These are phyloP conservation scores for Syritta pipiens DNA, from an alignment of 2,888 invertebrate species.

Conservation along the genomic window DNA sequence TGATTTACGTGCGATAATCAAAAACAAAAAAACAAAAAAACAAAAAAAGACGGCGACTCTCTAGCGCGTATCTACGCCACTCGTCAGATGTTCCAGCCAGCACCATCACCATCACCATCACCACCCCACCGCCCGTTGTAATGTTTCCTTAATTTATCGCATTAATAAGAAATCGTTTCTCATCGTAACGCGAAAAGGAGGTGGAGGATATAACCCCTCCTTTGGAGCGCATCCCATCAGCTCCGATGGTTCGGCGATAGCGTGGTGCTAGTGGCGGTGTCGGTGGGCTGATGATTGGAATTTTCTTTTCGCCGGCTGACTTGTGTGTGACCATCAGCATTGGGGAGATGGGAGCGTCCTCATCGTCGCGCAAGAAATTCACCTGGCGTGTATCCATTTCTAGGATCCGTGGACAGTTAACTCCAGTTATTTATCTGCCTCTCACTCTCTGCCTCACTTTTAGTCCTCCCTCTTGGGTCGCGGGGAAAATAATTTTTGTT, in stretches of 20 bases:
- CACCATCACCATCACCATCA: conserved; percentile 13
- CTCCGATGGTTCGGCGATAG: conserved; percentile 52
- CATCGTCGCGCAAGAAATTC: conserved; percentile 36
- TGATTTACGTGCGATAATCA: conserved; percentile 70
- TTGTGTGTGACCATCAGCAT: conserved; percentile 35
- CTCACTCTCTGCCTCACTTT: conserved; percentile 30
- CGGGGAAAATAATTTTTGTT: conserved; percentile 65
- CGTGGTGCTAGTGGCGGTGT: conserved; percentile 16
- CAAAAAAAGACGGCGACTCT: not conserved
- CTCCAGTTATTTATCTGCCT: conserved; percentile 57
- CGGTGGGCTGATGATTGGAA: conserved; percentile 66
- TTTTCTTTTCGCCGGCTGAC: conserved; percentile 54
- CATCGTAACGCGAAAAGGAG: conserved; percentile 66
- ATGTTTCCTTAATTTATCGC: conserved; percentile 71
- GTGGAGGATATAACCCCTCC: conserved; percentile 59
- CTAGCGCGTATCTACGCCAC: conserved; percentile 65
- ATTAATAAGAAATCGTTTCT: conserved; percentile 71
- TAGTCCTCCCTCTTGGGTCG: no score
- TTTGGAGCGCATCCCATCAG: conserved; percentile 59
- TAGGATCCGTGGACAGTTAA: conserved; percentile 64
- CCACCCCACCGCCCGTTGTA: conserved; percentile 45
- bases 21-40: conserved; percentile 37
- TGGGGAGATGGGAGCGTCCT: conserved; percentile 63
- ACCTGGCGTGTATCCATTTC: conserved; percentile 64
- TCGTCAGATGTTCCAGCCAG: conserved; percentile 54